Evolutionary conservation across 2,797 vertebrate genomes (phyloP).

Genomic region (Hypotaenidia philippensis): DNA sequence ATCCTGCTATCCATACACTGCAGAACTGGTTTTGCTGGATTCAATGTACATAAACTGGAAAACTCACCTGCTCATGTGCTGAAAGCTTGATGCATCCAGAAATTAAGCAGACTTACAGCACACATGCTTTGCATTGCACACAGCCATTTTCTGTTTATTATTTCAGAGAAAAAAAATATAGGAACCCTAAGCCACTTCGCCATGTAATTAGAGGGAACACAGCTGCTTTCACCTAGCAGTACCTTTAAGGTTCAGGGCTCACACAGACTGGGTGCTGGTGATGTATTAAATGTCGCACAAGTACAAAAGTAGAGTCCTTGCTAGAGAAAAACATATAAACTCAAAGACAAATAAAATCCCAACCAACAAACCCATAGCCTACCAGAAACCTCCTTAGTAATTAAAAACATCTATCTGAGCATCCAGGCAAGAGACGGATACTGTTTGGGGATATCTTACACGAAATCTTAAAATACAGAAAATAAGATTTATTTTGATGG

Average conservation of each 20-base stretch:
- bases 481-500: not conserved
- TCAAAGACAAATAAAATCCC: not conserved
- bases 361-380: not conserved
- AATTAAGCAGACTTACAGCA: not conserved
- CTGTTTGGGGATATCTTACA: not conserved
- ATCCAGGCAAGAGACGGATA: not conserved
- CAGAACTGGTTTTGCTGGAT: not conserved
- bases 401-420: not conserved
- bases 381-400: slow-evolving; percentile 29
- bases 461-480: not conserved
- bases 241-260: not conserved
- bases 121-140: not conserved
- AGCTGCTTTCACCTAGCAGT: not conserved
- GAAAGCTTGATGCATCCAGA: not conserved
- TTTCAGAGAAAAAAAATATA: not conserved
- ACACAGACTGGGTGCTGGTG: not conserved
- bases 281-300: not conserved
- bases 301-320: not conserved
- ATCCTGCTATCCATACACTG: not conserved
- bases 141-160: not conserved
- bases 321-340: not conserved
- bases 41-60: not conserved
- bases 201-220: not conserved
- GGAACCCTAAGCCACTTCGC: not conserved
- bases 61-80: not conserved